A percentile compares a stretch with the other conserved stretches of the same genome.
Evolutionary conservation across 1,140 invertebrate genomes (phyloP).

Genomic region (Formica exsecta): DNA sequence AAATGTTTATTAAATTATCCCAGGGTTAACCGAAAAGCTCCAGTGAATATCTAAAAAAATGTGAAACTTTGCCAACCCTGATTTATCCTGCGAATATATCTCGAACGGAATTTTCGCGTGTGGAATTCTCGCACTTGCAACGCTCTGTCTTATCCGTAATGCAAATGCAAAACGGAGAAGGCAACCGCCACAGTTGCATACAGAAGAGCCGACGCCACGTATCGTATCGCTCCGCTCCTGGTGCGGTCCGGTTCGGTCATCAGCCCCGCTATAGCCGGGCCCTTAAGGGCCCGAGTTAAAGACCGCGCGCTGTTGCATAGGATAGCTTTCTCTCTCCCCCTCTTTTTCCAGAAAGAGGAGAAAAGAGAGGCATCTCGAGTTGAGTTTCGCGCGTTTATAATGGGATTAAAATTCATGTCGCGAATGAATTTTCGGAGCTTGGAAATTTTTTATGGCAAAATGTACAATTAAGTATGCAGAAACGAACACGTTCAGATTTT

Average conservation of each 20-base stretch:
- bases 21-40: too few relatives aligned
- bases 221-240: conserved; percentile 3
- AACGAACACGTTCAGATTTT: neutral
- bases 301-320: conserved; percentile 27
- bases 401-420: neutral
- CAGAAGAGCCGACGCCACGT: conserved; percentile 74
- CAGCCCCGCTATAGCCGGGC: conserved; percentile 76
- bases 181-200: conserved; percentile 29
- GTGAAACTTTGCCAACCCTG: too few relatives aligned
- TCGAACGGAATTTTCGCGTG: neutral
- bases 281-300: conserved; percentile 69
- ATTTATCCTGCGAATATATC: neutral
- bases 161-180: conserved; percentile 30
- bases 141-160: conserved; percentile 22
- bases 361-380: neutral
- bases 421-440: neutral
- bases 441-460: neutral
- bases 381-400: conserved; percentile 14
- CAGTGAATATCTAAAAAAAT: too few relatives aligned
- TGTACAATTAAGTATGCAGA: neutral
- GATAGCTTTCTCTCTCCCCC: conserved; percentile 18
- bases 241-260: conserved; percentile 78
- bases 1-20: neutral
- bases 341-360: neutral
- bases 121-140: conserved; percentile 11